phyloP scores from a whole-genome alignment of 2,113 vertebrate genomes.

The Rhinogobius similis region DNA sequence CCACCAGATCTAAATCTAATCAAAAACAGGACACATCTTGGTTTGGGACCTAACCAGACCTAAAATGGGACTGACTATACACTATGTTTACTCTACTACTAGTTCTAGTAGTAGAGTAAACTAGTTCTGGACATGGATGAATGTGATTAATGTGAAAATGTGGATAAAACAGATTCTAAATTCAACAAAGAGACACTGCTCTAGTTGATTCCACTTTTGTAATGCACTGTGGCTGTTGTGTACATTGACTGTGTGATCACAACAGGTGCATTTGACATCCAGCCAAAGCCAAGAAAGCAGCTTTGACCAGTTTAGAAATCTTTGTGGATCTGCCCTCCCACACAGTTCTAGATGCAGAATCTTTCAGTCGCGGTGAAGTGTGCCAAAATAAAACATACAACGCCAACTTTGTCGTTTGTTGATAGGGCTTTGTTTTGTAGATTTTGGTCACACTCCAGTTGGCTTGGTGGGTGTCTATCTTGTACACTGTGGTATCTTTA shows the following conservation, averaged over 20 bases:
- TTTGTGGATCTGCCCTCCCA: too few relatives aligned
- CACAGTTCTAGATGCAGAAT: slow-evolving; percentile 14
- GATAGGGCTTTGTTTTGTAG: slow-evolving; percentile 30
- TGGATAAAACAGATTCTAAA: too few relatives aligned
- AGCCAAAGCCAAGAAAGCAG: slow-evolving; percentile 10
- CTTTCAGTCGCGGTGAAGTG: slow-evolving; percentile 34
- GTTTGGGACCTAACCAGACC: too few relatives aligned
- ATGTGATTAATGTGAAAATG: too few relatives aligned
- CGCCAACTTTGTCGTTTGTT: slow-evolving; percentile 19
- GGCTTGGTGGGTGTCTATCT: not conserved
- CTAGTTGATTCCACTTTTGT: too few relatives aligned
- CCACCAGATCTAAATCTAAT: too few relatives aligned
- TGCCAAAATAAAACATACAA: slow-evolving; percentile 12
- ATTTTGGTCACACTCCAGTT: slow-evolving; percentile 14
- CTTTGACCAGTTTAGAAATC: slow-evolving; percentile 5
- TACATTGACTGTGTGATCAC: not conserved
- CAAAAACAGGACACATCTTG: too few relatives aligned
- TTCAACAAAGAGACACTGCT: too few relatives aligned
- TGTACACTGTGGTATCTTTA: not conserved
- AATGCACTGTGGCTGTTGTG: not conserved
- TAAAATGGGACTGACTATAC: not conserved
- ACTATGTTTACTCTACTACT: too few relatives aligned
- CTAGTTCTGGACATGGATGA: too few relatives aligned
- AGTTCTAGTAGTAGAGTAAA: too few relatives aligned
- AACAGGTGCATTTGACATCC: slow-evolving; percentile 14